These are phyloP conservation scores for Sakesphorus luctuosus DNA, from an alignment of 2,113 vertebrate species.

Conservation along the genomic window DNA sequence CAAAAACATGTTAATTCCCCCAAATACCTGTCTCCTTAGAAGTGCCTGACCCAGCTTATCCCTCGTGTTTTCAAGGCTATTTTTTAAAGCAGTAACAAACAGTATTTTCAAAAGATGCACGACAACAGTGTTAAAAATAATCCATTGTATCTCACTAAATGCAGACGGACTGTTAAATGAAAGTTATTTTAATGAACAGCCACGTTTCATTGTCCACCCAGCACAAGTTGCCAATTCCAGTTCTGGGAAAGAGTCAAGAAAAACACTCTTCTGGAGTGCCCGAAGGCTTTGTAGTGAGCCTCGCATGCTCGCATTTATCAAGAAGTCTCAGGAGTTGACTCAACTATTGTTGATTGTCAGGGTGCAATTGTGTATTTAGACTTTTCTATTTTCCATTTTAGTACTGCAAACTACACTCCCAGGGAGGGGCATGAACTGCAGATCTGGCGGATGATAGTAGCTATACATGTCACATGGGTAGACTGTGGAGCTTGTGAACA, in stretches of 20 bases:
- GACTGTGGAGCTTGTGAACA: conserved; percentile 34
- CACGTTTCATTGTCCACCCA: conserved; percentile 70
- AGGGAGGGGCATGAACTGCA: conserved; percentile 49
- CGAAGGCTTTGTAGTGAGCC: conserved; percentile 25
- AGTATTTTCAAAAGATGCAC: not conserved
- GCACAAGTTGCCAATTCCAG: conserved; percentile 63
- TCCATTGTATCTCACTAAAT: conserved; percentile 67
- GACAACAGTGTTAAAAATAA: conserved; percentile 70
- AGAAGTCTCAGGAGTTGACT: conserved; percentile 46
- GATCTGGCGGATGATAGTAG: conserved; percentile 44
- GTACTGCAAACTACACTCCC: conserved; percentile 51
- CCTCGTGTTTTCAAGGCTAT: not conserved
- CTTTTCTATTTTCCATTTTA: conserved; percentile 60
- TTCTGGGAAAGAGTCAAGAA: conserved; percentile 76
- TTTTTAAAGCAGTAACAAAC: not conserved
- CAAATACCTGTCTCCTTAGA: not conserved
- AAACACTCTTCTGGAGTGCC: conserved; percentile 62
- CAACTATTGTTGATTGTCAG: conserved; percentile 40
- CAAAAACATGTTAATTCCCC: not conserved
- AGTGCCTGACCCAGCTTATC: not conserved
- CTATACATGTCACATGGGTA: conserved; percentile 23
- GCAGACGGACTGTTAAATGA: conserved; percentile 61
- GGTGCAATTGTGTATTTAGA: conserved; percentile 45
- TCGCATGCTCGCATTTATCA: conserved; percentile 50
- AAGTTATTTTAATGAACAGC: conserved; percentile 70